Percentiles rank a stretch among this genome's conserved stretches.
These are phyloP conservation scores for Falco naumanni DNA, from an alignment of 2,797 vertebrate genomes.

Conservation along the genomic window DNA sequence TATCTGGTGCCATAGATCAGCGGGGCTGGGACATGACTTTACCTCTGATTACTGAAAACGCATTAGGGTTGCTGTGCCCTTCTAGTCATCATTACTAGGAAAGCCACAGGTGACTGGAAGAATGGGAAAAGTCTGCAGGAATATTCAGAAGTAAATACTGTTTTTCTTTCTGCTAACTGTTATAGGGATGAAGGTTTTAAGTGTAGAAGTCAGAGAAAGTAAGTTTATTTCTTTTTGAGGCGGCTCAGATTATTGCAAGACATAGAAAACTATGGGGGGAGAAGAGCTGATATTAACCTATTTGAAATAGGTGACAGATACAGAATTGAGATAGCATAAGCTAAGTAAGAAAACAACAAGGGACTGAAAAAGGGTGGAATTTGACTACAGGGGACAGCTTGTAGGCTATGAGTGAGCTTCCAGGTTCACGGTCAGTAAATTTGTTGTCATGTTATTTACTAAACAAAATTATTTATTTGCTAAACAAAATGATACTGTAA, in stretches of 20 bases:
- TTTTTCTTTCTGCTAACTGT: background rate
- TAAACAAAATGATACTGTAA: background rate
- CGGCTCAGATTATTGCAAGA: background rate
- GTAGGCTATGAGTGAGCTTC: background rate
- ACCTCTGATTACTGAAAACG: background rate
- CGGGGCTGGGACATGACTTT: background rate
- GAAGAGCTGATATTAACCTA: background rate
- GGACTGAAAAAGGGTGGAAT: background rate
- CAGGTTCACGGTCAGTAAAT: background rate
- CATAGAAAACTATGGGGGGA: background rate
- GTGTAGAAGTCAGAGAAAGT: background rate
- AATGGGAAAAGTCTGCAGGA: background rate
- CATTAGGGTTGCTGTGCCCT: background rate
- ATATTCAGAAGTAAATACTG: background rate
- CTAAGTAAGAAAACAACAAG: background rate
- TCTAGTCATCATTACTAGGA: background rate
- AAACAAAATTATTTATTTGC: background rate
- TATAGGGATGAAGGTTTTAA: background rate
- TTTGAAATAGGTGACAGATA: background rate
- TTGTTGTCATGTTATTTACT: background rate
- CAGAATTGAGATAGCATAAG: background rate
- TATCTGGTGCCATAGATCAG: fast-evolving
- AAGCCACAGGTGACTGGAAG: background rate
- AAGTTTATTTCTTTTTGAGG: background rate
- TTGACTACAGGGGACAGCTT: background rate